Base-by-base conservation (phyloP, 2,113 vertebrate species). In the Zosterops pallidus region DNA sequence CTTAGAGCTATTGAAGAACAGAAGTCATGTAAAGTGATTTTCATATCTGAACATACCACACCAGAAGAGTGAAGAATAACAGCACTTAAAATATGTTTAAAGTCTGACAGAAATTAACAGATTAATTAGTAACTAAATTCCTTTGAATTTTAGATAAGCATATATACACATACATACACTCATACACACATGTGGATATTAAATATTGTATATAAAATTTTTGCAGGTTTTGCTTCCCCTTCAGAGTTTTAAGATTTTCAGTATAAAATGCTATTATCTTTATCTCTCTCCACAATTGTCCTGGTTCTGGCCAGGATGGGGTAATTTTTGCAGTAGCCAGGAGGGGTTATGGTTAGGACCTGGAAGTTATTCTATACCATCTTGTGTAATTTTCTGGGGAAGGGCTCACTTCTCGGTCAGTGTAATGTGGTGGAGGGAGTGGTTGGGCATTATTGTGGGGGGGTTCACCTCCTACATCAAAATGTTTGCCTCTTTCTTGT, bases 1-100 rank as follows among this genome's bases (percentile, higher is more conserved):
- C 22, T 57, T 69, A 22, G 15, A 83, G 46, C 39, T 76, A 50
- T 9, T 86, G 89, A 94, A 93, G 94, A 97, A 88, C 83, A 97
- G 91, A 93, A 96, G 94, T 49, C 93, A 96, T 23, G 31, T 60
- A 56, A 87, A 70, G 53, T 90, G 85, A 95, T 92, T 94, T 95
- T 81, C 88, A 96, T 90, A 89, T 92, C 76, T 90, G 65, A 93
- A 95, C 92, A 52, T 83, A 94, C 9, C 78, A 94, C 65, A 97
- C 41, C 56, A 95, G 82, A 95, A 95, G 63, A 96, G 90, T 95
- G 95, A 97, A 96, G 85, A 94, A 88, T 84, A 94, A 94, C 92
- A 91, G 77, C 84, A 95, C 65, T 95, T 97, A 72, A 84, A 92
- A 82, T 76, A 91, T 46, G 74, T 80, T 80, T 80, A 6, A 81